Conservation (phyloP, 2,888 invertebrate species). For the Aethes cnicana region DNA sequence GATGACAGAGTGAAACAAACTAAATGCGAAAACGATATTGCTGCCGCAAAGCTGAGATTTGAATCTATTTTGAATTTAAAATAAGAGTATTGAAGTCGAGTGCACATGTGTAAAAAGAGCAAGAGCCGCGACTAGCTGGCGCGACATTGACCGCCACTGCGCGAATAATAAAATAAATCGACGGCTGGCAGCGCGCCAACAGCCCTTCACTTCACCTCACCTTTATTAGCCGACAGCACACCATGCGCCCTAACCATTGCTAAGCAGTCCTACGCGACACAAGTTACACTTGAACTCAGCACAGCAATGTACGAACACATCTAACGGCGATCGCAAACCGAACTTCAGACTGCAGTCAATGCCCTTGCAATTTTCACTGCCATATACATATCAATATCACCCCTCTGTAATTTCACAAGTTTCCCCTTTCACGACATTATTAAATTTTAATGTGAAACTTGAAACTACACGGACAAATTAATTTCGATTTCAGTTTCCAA, state of each 20-base stretch:
- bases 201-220: slow-evolving; percentile 73
- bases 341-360: slow-evolving; percentile 21
- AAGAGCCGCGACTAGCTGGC: slow-evolving; percentile 63
- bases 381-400: slow-evolving; percentile 25
- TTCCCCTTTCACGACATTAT: slow-evolving; percentile 19
- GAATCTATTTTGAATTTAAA: slow-evolving; percentile 43
- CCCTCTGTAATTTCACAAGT: slow-evolving; percentile 16
- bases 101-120: slow-evolving; percentile 65
- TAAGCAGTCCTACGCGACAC: slow-evolving; percentile 1
- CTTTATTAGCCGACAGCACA: slow-evolving; percentile 50
- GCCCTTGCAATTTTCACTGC: slow-evolving; percentile 28
- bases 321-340: neutral
- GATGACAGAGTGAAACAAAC: slow-evolving; percentile 23
- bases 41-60: slow-evolving; percentile 22
- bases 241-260: slow-evolving; percentile 16
- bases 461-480: slow-evolving; percentile 5
- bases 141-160: slow-evolving; percentile 80
- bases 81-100: slow-evolving; percentile 53
- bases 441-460: slow-evolving; percentile 19
- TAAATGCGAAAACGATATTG: slow-evolving; percentile 11
- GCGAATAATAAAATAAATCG: slow-evolving; percentile 79
- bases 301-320: slow-evolving; percentile 18
- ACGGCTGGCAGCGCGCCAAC: slow-evolving; percentile 73
- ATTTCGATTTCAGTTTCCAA: slow-evolving; percentile 4
- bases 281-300: slow-evolving; percentile 3